A percentile compares a stretch with the other conserved stretches of the same genome.
phyloP scores from a whole-genome alignment of 2,888 invertebrate species.

The Octonoba sinensis region DNA sequence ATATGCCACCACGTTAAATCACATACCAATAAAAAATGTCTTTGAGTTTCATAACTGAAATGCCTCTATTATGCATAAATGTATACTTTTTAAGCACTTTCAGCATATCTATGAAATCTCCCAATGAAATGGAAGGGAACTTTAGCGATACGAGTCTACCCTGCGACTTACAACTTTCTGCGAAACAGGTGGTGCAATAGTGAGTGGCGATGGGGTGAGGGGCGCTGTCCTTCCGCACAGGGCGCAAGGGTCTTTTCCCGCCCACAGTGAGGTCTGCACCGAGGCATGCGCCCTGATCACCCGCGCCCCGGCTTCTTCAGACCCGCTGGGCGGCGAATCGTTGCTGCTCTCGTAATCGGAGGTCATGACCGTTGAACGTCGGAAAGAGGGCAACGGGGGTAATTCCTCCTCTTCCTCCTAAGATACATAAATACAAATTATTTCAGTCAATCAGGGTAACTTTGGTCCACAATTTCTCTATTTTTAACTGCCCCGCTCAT shows the following conservation, averaged over 20 bases:
- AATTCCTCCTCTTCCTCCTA: conserved; percentile 56
- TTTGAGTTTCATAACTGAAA: no score
- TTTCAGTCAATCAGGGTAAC: no score
- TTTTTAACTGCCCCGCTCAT: no score
- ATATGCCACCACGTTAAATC: no score
- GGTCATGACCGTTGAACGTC: conserved; percentile 64
- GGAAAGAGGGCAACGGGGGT: conserved; percentile 62
- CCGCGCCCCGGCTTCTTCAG: conserved; percentile 50
- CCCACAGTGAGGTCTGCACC: conserved; percentile 27
- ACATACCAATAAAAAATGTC: no score
- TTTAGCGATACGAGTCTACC: no score
- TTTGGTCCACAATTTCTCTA: no score
- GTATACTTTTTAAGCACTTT: no score
- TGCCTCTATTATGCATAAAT: no score
- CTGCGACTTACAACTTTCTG: background rate
- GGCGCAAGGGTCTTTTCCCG: conserved; percentile 27
- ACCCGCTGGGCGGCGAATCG: conserved; percentile 71
- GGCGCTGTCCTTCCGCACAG: conserved; percentile 44
- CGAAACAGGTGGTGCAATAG: conserved; percentile 17
- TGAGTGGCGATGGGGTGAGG: conserved; percentile 48
- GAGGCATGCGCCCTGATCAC: conserved; percentile 39
- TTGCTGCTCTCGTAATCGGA: conserved; percentile 71
- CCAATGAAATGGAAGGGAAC: no score
- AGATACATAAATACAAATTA: no score
- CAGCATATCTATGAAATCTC: no score